Conservation (phyloP, 2,888 invertebrate species). For the Cloeon dipterum region DNA sequence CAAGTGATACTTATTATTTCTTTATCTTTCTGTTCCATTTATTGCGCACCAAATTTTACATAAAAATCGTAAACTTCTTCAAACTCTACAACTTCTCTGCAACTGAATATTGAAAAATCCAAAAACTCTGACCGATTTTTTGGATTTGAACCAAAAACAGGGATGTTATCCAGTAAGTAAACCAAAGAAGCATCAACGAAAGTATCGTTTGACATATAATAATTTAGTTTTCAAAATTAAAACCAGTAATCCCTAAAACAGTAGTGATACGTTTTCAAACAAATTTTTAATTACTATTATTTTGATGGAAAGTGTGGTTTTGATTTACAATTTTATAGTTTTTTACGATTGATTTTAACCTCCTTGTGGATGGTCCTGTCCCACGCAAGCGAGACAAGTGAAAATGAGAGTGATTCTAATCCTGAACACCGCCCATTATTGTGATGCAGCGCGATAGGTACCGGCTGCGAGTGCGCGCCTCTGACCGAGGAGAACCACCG, state of each 20-base stretch:
- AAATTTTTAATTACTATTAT: no score
- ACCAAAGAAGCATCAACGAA: neutral
- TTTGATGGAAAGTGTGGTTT: no score
- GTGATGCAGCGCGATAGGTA: conserved; percentile 76
- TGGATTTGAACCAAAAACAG: conserved; percentile 34
- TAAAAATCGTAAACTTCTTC: conserved; percentile 1
- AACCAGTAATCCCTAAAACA: neutral
- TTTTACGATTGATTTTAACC: no score
- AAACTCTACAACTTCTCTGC: neutral
- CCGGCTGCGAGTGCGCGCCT: conserved; percentile 87
- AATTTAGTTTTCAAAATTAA: neutral
- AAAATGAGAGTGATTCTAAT: conserved; percentile 11
- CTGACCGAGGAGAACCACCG: conserved; percentile 81
- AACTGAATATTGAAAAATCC: no score
- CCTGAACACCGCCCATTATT: conserved; percentile 14
- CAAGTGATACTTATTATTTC: conserved; percentile 11
- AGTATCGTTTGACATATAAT: neutral
- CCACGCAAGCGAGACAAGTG: no score
- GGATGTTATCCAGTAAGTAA: conserved; percentile 56
- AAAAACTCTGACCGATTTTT: no score
- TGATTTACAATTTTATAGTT: no score
- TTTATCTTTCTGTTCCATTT: conserved; percentile 35
- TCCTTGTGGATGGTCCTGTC: no score
- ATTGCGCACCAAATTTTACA: conserved; percentile 30
- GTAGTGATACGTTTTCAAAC: neutral